Conservation (phyloP, 2,888 invertebrate species). For the Tolmerus cingulatus region DNA sequence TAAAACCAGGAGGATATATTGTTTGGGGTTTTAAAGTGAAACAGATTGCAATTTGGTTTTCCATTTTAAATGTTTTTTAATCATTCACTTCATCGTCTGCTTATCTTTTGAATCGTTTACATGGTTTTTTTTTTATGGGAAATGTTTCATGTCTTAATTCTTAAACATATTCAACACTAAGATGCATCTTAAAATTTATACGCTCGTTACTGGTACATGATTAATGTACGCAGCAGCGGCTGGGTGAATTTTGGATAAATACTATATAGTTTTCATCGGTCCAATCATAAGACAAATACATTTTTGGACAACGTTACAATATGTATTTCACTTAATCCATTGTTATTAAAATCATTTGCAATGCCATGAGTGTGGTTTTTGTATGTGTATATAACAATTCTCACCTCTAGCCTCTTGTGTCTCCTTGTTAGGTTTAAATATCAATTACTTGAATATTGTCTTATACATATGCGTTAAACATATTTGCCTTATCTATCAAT, state of each 20-base stretch:
- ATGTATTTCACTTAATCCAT: conserved; percentile 15
- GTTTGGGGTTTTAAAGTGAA: background rate
- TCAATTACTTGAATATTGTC: conserved; percentile 36
- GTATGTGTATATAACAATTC: conserved; percentile 23
- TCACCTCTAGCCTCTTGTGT: background rate
- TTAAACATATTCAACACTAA: conserved; percentile 36
- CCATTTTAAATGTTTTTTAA: background rate
- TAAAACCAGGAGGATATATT: background rate
- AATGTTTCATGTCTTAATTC: conserved; percentile 1
- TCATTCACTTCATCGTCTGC: background rate
- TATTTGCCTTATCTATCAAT: conserved; percentile 10
- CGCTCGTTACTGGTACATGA: background rate
- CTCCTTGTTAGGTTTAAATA: conserved; percentile 19
- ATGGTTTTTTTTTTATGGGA: background rate
- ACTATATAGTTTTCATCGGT: background rate
- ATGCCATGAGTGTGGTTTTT: background rate
- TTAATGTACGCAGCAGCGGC: background rate
- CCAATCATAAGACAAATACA: background rate
- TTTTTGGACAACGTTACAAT: conserved; percentile 7
- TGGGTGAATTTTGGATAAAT: background rate
- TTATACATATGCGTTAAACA: conserved; percentile 34
- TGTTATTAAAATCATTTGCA: conserved; percentile 34
- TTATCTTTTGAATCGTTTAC: background rate
- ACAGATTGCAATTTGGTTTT: background rate
- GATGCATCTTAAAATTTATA: conserved; percentile 22